Evolutionary conservation across 2,113 vertebrate genomes (phyloP).

Genomic region (Ptyas mucosa): DNA sequence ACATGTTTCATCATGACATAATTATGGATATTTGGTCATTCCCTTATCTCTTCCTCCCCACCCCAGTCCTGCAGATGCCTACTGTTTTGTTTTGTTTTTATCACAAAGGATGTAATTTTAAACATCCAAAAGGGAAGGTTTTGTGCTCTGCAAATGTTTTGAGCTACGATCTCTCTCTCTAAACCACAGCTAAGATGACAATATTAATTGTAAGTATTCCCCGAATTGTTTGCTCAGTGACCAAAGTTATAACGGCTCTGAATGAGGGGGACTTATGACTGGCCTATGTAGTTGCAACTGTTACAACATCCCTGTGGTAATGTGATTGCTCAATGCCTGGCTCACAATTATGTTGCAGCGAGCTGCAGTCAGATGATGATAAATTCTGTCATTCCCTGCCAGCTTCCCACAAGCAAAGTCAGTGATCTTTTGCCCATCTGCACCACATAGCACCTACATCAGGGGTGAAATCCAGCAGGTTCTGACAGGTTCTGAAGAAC

Average conservation of each 20-base stretch:
- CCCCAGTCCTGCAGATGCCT: not conserved
- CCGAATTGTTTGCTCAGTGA: not conserved
- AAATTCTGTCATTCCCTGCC: not conserved
- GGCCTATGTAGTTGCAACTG: not conserved
- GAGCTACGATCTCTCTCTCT: not conserved
- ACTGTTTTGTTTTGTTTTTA: constrained; percentile 21
- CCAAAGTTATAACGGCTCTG: not conserved
- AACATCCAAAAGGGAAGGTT: not conserved
- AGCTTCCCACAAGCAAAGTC: not conserved
- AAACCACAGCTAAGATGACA: not conserved
- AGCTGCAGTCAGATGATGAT: not conserved
- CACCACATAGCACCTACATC: not conserved
- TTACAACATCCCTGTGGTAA: not conserved
- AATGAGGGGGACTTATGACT: not conserved
- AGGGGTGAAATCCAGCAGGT: too few relatives aligned
- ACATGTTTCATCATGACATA: not conserved
- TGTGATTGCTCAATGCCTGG: not conserved
- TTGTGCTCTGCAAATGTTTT: not conserved
- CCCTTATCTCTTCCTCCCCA: not conserved
- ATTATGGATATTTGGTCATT: not conserved
- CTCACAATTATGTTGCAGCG: not conserved
- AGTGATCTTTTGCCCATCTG: not conserved
- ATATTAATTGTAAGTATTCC: not conserved
- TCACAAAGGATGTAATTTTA: not conserved
- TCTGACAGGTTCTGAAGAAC: too few relatives aligned